Evolutionary conservation across 2,888 invertebrate species (phyloP).

Genomic region (Ectobius pallidus): DNA sequence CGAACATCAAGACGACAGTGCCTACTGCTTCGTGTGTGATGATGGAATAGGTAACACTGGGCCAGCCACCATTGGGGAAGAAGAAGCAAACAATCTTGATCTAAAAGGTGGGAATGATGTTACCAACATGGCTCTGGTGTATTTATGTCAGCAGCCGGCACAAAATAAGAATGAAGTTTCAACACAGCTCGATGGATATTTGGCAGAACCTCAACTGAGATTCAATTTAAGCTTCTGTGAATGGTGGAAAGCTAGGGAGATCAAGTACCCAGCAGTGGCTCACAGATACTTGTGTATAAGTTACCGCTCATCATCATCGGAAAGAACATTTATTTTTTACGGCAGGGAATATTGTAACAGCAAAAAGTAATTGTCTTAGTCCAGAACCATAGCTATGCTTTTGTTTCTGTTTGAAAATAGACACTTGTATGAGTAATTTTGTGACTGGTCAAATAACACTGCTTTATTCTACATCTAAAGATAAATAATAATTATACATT

Average conservation of each 20-base stretch:
- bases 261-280: neutral
- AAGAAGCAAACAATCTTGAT: neutral
- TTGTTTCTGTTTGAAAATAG: neutral
- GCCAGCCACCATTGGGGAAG: neutral
- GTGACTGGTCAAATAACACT: too few species aligned
- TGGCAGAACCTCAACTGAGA: neutral
- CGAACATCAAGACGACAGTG: neutral
- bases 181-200: neutral
- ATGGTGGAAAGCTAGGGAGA: too few species aligned
- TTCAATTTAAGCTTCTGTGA: neutral
- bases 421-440: neutral
- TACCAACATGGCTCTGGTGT: neutral
- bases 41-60: neutral
- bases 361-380: neutral
- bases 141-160: neutral
- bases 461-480: too few species aligned
- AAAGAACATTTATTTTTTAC: neutral
- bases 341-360: neutral
- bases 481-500: too few species aligned
- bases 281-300: neutral
- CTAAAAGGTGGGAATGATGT: neutral
- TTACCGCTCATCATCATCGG: neutral
- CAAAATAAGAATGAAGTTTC: neutral
- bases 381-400: neutral
- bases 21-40: neutral